These are phyloP conservation scores for Sebastes trivittatus DNA, from an alignment of 2,797 vertebrate species.

Conservation along the genomic window DNA sequence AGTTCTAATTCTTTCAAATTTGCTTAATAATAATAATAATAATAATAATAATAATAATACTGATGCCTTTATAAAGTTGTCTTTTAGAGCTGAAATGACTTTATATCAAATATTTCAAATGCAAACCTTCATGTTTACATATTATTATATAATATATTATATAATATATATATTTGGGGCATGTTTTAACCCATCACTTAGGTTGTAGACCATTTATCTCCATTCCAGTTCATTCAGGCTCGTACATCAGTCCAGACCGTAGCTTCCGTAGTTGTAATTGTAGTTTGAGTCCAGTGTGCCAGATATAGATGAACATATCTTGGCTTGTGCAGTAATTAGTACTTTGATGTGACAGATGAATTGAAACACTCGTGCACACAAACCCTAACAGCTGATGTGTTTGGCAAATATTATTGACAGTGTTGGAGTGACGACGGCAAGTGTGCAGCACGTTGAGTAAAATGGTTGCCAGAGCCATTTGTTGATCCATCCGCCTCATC, in stretches of 20 bases:
- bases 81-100: background rate
- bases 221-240: background rate
- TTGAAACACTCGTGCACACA: background rate
- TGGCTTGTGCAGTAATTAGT: background rate
- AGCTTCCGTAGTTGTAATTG: background rate
- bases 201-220: background rate
- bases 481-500: slow-evolving; percentile 2
- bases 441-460: background rate
- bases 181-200: no score
- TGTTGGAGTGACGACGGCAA: background rate
- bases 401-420: slow-evolving; percentile 8
- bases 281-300: background rate
- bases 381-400: background rate
- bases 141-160: no score
- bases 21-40: background rate
- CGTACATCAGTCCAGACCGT: background rate
- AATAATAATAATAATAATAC: no score
- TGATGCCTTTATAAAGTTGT: background rate
- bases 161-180: background rate
- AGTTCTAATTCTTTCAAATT: background rate
- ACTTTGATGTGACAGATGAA: background rate
- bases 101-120: background rate
- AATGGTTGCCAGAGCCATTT: slow-evolving; percentile 30
- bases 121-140: background rate
- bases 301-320: background rate